Evolutionary conservation across 2,113 vertebrate species (phyloP), one percentile per base, ranked within the genome.

Genomic region (Gambusia affinis): DNA sequence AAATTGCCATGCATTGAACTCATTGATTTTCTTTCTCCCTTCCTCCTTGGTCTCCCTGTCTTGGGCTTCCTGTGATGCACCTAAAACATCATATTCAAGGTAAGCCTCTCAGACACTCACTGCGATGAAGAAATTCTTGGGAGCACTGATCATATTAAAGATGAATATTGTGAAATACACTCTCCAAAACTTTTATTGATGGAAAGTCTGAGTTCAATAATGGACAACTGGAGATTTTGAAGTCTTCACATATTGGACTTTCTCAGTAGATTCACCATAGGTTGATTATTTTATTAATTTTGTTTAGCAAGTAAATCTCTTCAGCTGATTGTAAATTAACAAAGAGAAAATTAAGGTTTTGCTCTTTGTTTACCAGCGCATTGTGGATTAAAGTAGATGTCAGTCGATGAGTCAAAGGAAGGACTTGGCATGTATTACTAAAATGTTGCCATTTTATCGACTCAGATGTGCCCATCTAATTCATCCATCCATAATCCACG

Each of bases 81-180:
- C 80, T 4, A 15, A 57, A n/a, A 79, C 79, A 29, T 67, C 37
- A 29, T 28, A 31, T 71, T 83, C 84, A 84, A 93, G 91, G 91
- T 93, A 90, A 91, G 89, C 70, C 60, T n/a, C 29, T 12, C 57
- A 81, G 72, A 78, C 64, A 79, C 68, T 12, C 2, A 28, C 24
- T 57, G 51, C 8, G 8, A 44, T 61, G 6, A 35, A 35, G 66
- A 61, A 27, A 15, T 12, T 4, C 22, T 51, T 15, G 6, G 12
- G 4, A 4, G 37, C 60, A 70, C 27, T 62, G 57, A 14, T 65
- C 63, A 31, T 31, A 67, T 64, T 65, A 62, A 30, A 29, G 15
- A 62, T 57, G 22, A 8, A n/a, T 57, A 57, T 24, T 57, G 8
- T 24, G 11, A 19, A 57, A 57, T 57, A 11, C 4, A 6, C 15